A percentile compares a stretch with the other conserved stretches of the same genome.
These are phyloP conservation scores for Acrocera orbiculus DNA, from an alignment of 2,888 invertebrate species.

Conservation along the genomic window DNA sequence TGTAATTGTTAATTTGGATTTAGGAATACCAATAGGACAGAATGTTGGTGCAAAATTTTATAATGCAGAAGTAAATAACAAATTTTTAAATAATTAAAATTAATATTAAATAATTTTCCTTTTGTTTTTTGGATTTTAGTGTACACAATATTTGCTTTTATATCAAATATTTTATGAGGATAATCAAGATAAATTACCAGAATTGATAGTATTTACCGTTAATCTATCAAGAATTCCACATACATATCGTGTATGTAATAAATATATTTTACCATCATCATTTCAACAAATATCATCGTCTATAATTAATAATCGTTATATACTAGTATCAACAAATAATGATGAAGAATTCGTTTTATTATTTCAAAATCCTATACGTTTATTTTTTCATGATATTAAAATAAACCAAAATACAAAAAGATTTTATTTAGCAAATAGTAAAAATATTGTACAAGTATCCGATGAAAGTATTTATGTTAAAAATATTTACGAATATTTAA, in stretches of 20 bases:
- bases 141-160: slow-evolving; percentile 9
- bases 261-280: slow-evolving; percentile 17
- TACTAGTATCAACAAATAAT: slow-evolving; percentile 18
- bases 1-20: slow-evolving; percentile 26
- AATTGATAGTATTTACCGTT: slow-evolving; percentile 23
- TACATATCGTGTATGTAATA: slow-evolving; percentile 21
- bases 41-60: slow-evolving; percentile 19
- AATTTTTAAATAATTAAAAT: not conserved
- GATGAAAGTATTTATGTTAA: no score
- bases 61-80: slow-evolving; percentile 4
- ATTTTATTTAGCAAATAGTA: no score
- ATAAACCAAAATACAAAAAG: no score
- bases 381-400: no score
- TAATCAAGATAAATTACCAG: slow-evolving; percentile 12
- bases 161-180: slow-evolving; percentile 7
- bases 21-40: slow-evolving; percentile 21
- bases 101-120: not conserved
- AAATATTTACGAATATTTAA: slow-evolving; percentile 3
- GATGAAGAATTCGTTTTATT: slow-evolving; percentile 16
- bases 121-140: slow-evolving; percentile 5
- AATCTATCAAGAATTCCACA: slow-evolving; percentile 22
- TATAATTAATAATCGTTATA: slow-evolving; percentile 22
- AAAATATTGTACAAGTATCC: no score
- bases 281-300: slow-evolving; percentile 18
- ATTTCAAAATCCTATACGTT: slow-evolving; percentile 1